phyloP scores from a whole-genome alignment of 2,113 vertebrate genomes.

The Hymenochirus boettgeri region DNA sequence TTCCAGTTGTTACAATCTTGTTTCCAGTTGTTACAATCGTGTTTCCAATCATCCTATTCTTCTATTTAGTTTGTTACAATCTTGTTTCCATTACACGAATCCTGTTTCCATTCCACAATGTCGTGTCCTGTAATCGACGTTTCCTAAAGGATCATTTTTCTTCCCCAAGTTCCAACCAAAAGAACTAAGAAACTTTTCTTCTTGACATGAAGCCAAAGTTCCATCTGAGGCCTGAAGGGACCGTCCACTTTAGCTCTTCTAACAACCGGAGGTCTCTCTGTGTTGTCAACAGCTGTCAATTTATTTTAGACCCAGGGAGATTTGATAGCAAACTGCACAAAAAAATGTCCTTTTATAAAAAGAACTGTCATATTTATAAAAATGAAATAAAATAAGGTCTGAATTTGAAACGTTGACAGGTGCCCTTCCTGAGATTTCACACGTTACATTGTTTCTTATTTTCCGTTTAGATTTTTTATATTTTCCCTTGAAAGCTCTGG shows the following conservation, averaged over 20 bases:
- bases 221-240: background rate
- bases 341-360: constrained; percentile 3
- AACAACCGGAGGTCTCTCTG: background rate
- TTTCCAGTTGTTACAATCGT: too few relatives aligned
- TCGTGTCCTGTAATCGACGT: too few relatives aligned
- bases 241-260: background rate
- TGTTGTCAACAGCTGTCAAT: constrained; percentile 26
- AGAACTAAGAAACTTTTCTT: background rate
- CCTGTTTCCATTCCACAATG: too few relatives aligned
- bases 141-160: too few relatives aligned
- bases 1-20: too few relatives aligned
- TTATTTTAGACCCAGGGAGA: background rate
- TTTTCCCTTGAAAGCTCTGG: background rate
- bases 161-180: background rate
- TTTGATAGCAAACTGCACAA: background rate
- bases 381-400: background rate
- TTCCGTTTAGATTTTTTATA: background rate
- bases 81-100: too few relatives aligned
- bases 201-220: background rate
- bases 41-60: too few relatives aligned
- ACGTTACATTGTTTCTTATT: constrained; percentile 3
- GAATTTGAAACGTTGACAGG: background rate
- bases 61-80: too few relatives aligned
- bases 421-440: background rate
- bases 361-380: constrained; percentile 7